These are phyloP conservation scores for Aurelia aurita complex sp. Pacific DNA, from an alignment of 30 jellyfish, hydroid and myxozoan species.

Conservation along the genomic window DNA sequence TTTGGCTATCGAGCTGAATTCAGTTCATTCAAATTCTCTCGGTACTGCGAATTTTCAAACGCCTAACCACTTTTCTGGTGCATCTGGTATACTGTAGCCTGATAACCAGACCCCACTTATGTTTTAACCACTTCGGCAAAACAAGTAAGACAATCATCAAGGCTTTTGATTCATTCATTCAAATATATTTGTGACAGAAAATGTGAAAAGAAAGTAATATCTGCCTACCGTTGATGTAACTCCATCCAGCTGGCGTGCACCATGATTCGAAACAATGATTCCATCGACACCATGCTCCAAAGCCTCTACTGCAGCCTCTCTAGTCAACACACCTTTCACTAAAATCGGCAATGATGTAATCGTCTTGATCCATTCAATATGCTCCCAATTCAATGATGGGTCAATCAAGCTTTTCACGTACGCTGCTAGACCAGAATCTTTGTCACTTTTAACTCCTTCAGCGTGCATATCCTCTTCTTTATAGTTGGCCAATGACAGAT, in stretches of 20 bases:
- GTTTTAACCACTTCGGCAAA: no score
- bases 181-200: no score
- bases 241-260: conserved; percentile 95
- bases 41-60: no score
- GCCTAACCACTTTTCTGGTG: no score
- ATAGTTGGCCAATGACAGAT: conserved; percentile 51
- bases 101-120: no score
- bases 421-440: conserved; percentile 74
- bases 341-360: conserved; percentile 67
- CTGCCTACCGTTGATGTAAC: conserved; percentile 84
- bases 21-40: no score
- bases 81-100: no score
- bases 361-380: conserved; percentile 72
- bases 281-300: conserved; percentile 83
- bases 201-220: neutral
- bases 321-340: conserved; percentile 77
- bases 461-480: conserved; percentile 36
- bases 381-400: conserved; percentile 82
- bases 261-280: conserved; percentile 92
- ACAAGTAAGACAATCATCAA: no score
- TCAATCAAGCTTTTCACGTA: conserved; percentile 53
- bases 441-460: conserved; percentile 59
- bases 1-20: no score
- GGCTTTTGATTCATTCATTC: no score
- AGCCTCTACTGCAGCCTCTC: conserved; percentile 84